A percentile compares a stretch with the other conserved stretches of the same genome.
phyloP scores from a whole-genome alignment of 2,888 invertebrate genomes.

The Marasmarcha lunaedactyla region DNA sequence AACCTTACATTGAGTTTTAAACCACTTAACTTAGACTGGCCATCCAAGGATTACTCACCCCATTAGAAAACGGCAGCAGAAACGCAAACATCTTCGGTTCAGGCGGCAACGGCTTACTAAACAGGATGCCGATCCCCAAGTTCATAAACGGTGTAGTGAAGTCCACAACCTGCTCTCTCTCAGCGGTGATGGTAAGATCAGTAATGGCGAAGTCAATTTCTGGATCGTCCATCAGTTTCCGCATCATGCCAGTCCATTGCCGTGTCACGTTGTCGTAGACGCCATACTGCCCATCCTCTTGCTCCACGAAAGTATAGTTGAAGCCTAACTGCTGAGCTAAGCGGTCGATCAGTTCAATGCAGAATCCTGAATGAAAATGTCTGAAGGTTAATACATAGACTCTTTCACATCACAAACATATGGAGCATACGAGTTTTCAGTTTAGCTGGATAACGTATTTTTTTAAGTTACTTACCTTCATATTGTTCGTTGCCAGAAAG shows the following conservation, averaged over 20 bases:
- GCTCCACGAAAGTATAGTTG: conserved; percentile 83
- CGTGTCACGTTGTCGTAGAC: conserved; percentile 63
- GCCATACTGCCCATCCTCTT: conserved; percentile 79
- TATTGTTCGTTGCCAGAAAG: conserved; percentile 83
- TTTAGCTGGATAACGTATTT: not conserved
- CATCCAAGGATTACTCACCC: conserved; percentile 41
- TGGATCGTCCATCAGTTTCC: conserved; percentile 74
- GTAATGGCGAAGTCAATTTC: conserved; percentile 91
- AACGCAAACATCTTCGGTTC: conserved; percentile 92
- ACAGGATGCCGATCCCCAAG: conserved; percentile 90
- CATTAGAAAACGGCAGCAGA: conserved; percentile 86
- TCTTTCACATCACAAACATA: not conserved
- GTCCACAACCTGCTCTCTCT: conserved; percentile 88
- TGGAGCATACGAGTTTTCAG: too few species aligned
- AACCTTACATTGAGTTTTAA: too few species aligned
- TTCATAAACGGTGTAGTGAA: conserved; percentile 98
- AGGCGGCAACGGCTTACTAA: conserved; percentile 84
- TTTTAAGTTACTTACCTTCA: conserved; percentile 69
- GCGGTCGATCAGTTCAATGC: conserved; percentile 86
- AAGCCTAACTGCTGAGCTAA: conserved; percentile 80
- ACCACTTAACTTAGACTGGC: too few species aligned
- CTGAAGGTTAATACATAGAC: conserved; percentile 20
- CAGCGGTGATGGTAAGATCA: conserved; percentile 90
- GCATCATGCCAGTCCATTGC: conserved; percentile 80
- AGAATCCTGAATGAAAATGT: conserved; percentile 75